Evolutionary conservation across 2,888 invertebrate genomes (phyloP), one percentile per base, ranked within the genome.

Genomic region (Noctua janthina): DNA sequence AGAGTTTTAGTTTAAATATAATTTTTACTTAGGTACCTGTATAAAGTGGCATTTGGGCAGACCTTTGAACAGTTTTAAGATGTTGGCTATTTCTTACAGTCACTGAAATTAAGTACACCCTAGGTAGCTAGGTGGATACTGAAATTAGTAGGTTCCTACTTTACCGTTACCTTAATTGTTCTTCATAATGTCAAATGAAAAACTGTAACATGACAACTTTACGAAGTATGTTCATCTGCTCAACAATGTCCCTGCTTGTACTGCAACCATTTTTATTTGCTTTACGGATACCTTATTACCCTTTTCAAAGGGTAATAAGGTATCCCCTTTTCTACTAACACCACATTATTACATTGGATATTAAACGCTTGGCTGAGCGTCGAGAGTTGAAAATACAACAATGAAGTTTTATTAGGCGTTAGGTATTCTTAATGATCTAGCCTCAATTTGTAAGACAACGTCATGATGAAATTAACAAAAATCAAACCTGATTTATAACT

Each of bases 401-500:
- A 35, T 35, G 35, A 1, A 6, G 2, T 11, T 46, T 67, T 67
- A 15, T 68, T 43, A 43, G 5, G 11, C 7, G 23, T 67, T 43
- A 35, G 35, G 20, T 35, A 56, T 11, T 29, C 29, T 10, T 67
- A n/a, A 49, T 15, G 8, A 43, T 2, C n/a, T 59, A 59, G 39
- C 56, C 15, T 79, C n/a, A 62, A 20, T 82, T 64, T 5, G 1
- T 59, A 56, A 29, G 7, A 35, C 43, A 68, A 39, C 39, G 8
- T 29, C 29, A 39, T 67, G 46, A 49, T 64, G 8, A 68, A 46
- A 84, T 71, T 43, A 62, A 29, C 39, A 54, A 56, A 49, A 81
- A 51, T 23, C 17, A 43, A 81, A 54, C 64, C 20, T 78, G 62
- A 62, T 75, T 66, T 51, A 51, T 49, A 69, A 43, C 15, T 23